phyloP scores from a whole-genome alignment of 2,113 vertebrate species.

The Turdus rufiventris region DNA sequence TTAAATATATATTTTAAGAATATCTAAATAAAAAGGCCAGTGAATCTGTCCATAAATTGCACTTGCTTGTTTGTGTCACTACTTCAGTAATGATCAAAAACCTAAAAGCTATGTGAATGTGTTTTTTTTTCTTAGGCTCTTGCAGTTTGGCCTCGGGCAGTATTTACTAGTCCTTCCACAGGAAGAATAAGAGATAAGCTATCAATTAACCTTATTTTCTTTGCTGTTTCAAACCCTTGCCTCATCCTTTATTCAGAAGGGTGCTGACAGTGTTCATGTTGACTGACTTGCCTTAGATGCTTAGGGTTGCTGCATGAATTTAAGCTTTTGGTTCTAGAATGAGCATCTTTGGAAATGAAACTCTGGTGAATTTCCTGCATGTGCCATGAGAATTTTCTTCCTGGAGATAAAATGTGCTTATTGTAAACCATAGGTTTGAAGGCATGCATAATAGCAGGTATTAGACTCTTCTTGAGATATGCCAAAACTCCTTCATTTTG shows the following conservation, averaged over 20 bases:
- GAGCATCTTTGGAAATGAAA: background rate
- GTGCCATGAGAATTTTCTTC: background rate
- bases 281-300: background rate
- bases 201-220: background rate
- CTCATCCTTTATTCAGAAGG: background rate
- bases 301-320: background rate
- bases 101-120: background rate
- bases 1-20: accelerated
- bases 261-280: background rate
- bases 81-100: background rate
- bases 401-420: background rate
- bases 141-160: background rate
- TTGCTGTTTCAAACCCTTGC: background rate
- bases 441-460: background rate
- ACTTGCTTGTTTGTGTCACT: background rate
- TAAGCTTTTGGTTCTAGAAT: background rate
- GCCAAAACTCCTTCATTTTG: background rate
- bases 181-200: background rate
- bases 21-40: background rate
- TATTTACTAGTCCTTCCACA: background rate
- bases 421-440: background rate
- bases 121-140: background rate
- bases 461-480: background rate
- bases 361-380: background rate
- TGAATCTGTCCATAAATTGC: background rate